Conservation (phyloP, 2,113 vertebrate genomes). For the Nannobrachium achirus region DNA sequence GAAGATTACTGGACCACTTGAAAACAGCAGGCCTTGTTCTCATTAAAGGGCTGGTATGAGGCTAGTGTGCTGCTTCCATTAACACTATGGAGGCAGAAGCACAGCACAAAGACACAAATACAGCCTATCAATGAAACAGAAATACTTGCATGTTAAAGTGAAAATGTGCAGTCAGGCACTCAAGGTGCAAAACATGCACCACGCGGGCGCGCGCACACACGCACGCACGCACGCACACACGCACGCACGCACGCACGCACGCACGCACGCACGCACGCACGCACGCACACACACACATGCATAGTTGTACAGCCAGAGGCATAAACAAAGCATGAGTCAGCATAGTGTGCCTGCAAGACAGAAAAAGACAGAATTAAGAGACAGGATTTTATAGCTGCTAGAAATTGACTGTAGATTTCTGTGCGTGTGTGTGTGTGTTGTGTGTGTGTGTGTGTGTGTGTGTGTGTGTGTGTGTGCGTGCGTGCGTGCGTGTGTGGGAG, state of each 20-base stretch:
- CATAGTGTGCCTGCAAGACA: conserved; percentile 37
- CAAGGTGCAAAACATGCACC: too few species aligned
- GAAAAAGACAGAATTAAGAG: conserved; percentile 32
- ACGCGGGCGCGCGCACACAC: conserved; percentile 15
- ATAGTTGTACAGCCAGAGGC: conserved; percentile 24
- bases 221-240: conserved; percentile 14
- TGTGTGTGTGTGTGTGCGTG: background rate
- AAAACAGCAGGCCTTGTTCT: conserved; percentile 16
- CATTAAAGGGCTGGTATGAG: conserved; percentile 27
- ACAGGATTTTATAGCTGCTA: conserved; percentile 48
- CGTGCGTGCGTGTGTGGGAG: background rate
- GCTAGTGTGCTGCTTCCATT: conserved; percentile 23
- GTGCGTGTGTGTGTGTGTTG: conserved; percentile 1
- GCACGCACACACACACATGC: conserved; percentile 31
- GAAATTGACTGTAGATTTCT: conserved; percentile 44
- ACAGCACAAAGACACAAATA: too few species aligned
- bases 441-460: conserved; percentile 15
- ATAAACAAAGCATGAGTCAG: conserved; percentile 53
- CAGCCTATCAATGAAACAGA: too few species aligned
- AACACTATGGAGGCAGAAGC: too few species aligned
- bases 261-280: conserved; percentile 11
- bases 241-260: conserved; percentile 12
- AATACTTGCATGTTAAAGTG: too few species aligned
- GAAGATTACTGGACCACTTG: background rate
- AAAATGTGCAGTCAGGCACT: too few species aligned